These are phyloP conservation scores for Carterocephalus palaemon DNA, from an alignment of 2,888 invertebrate species.

Conservation along the genomic window DNA sequence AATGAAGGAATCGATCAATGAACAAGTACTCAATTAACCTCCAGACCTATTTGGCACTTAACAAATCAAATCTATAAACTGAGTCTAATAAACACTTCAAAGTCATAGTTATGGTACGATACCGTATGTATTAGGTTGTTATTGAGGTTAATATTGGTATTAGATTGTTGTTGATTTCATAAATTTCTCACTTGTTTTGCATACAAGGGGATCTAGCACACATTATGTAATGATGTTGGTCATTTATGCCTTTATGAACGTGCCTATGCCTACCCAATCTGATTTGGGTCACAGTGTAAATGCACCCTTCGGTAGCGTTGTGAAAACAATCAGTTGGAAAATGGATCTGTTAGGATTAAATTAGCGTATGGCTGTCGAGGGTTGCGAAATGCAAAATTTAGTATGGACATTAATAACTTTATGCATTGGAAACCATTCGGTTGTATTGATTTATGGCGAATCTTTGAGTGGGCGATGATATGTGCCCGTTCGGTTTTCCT, in stretches of 20 bases:
- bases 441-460: conserved; percentile 58
- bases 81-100: conserved; percentile 36
- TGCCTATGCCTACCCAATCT: conserved; percentile 23
- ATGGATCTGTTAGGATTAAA: conserved; percentile 13
- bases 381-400: conserved; percentile 23
- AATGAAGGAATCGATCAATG: too few relatives aligned
- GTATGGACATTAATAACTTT: conserved; percentile 46
- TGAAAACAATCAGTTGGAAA: conserved; percentile 10
- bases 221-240: conserved; percentile 46
- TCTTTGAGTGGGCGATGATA: conserved; percentile 58
- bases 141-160: conserved; percentile 62
- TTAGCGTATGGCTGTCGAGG: conserved; percentile 28
- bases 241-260: conserved; percentile 33
- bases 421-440: conserved; percentile 55
- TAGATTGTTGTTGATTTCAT: conserved; percentile 53
- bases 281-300: conserved; percentile 30
- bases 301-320: neutral
- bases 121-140: conserved; percentile 55
- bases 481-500: conserved; percentile 44
- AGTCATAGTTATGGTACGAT: conserved; percentile 34
- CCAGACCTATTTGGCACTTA: too few relatives aligned
- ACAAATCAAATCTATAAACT: conserved; percentile 28
- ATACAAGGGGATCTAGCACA: conserved; percentile 44
- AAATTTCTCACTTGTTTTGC: conserved; percentile 64
- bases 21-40: too few relatives aligned